Percentiles rank a stretch among this genome's conserved stretches.
Evolutionary conservation across 2,888 invertebrate species (phyloP).

Genomic region (Melinaea menophilus): DNA sequence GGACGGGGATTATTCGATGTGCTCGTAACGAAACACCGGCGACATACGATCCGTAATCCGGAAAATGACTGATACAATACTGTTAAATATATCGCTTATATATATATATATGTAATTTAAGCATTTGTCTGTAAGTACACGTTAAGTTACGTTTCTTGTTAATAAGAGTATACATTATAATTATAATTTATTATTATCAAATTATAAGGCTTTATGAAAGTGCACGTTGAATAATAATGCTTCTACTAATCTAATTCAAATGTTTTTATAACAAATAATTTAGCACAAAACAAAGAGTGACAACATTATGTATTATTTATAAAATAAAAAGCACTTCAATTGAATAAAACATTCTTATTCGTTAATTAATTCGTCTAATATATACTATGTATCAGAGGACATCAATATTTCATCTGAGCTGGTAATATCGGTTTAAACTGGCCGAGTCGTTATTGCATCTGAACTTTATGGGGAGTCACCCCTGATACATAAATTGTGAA

Average conservation of each 20-base stretch:
- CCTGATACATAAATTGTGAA: conserved; percentile 70
- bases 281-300: no score
- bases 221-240: no score
- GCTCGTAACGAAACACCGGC: conserved; percentile 22
- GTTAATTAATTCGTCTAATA: conserved; percentile 23
- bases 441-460: conserved; percentile 68
- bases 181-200: no score
- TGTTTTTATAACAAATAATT: no score
- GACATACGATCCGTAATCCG: conserved; percentile 15
- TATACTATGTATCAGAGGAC: conserved; percentile 44
- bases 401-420: conserved; percentile 69
- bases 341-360: not conserved
- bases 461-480: conserved; percentile 71
- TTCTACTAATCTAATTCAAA: no score
- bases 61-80: not conserved
- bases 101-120: conserved; percentile 7
- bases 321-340: no score
- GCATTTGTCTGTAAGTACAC: conserved; percentile 2
- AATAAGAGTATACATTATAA: no score
- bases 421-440: conserved; percentile 70
- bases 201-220: no score
- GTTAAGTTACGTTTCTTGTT: no score
- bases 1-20: conserved; percentile 28
- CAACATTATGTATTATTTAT: no score
- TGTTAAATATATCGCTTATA: not conserved